Conservation (phyloP, 2,888 invertebrate species). For the Eupithecia centaureata region DNA sequence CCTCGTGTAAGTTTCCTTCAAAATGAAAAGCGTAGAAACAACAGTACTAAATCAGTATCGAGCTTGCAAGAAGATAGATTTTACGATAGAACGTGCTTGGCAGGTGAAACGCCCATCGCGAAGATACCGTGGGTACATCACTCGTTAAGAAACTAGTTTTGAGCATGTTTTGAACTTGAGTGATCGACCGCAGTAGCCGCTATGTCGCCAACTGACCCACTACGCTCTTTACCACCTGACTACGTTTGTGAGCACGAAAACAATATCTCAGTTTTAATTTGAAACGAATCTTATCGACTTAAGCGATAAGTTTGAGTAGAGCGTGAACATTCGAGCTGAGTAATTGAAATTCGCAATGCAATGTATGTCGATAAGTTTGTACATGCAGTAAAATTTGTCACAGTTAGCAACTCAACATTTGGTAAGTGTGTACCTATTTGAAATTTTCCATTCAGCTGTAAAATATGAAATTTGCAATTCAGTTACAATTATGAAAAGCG, state of each 20-base stretch:
- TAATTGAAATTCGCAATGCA: not conserved
- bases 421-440: not conserved
- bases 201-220: constrained; percentile 54
- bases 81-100: not conserved
- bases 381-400: constrained; percentile 1
- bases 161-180: constrained; percentile 31
- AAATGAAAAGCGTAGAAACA: not conserved
- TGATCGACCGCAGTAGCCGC: constrained; percentile 43
- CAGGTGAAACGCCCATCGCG: constrained; percentile 9
- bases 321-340: not conserved
- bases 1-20: not conserved
- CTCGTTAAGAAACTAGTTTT: constrained; percentile 36
- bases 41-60: not conserved
- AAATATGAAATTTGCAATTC: constrained; percentile 2
- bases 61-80: not conserved
- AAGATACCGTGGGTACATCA: not conserved
- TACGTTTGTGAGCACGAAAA: constrained; percentile 43
- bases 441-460: not conserved
- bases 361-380: not conserved
- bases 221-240: constrained; percentile 49
- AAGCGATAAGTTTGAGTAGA: constrained; percentile 1
- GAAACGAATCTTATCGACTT: constrained; percentile 18
- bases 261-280: constrained; percentile 15
- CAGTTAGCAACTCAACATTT: not conserved
- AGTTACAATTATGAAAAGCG: not conserved